These are phyloP conservation scores for Pampusana beccarii DNA, from an alignment of 2,113 vertebrate genomes.

Conservation along the genomic window DNA sequence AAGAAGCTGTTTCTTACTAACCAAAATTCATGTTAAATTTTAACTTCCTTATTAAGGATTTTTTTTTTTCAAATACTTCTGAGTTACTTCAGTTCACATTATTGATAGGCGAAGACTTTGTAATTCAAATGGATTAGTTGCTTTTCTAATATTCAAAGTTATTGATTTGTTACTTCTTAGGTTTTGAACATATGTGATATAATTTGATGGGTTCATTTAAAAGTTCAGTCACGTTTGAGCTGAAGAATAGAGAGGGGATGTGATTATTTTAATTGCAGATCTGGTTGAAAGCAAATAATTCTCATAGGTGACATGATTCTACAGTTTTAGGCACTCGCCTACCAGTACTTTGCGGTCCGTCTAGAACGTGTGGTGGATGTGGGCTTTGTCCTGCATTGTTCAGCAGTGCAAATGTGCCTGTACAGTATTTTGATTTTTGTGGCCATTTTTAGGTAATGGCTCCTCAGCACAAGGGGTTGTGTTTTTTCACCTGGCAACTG, in stretches of 20 bases:
- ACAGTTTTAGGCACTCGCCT: background rate
- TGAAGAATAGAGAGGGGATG: background rate
- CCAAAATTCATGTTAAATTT: background rate
- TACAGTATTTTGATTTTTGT: background rate
- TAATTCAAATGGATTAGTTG: background rate
- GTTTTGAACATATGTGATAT: background rate
- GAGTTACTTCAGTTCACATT: rapidly evolving
- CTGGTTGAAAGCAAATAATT: background rate
- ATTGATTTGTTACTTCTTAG: background rate
- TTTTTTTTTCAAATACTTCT: no score
- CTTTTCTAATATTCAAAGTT: background rate
- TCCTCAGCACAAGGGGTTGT: background rate
- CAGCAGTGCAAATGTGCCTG: background rate
- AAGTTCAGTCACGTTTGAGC: background rate
- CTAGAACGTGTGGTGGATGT: background rate
- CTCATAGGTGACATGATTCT: background rate
- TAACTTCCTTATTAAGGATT: background rate
- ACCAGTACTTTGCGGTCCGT: background rate
- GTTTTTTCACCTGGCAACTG: background rate
- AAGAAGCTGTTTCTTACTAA: background rate
- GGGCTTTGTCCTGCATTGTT: background rate
- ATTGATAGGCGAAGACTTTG: background rate
- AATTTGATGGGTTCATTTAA: background rate
- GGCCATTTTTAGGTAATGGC: background rate
- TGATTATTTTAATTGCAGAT: background rate